Evolutionary conservation across 2,888 invertebrate species (phyloP).

Genomic region (Abrostola triplasia): DNA sequence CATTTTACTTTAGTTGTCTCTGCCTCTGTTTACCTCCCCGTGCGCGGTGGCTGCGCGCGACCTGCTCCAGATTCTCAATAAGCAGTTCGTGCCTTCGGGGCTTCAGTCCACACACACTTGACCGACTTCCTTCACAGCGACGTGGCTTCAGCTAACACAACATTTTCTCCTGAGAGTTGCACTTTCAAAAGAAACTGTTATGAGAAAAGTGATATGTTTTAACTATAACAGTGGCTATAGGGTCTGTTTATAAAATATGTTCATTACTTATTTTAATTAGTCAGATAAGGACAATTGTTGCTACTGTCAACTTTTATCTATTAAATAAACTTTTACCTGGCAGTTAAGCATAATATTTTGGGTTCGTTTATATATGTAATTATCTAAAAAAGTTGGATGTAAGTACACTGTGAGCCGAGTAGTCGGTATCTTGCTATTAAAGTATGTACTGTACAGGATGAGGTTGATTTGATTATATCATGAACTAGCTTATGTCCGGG

Average conservation of each 20-base stretch:
- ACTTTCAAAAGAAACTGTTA: slow-evolving; percentile 23
- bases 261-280: neutral
- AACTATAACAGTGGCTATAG: slow-evolving; percentile 2
- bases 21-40: slow-evolving; percentile 1
- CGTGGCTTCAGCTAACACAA: slow-evolving; percentile 14
- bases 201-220: slow-evolving; percentile 4
- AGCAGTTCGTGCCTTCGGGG: slow-evolving; percentile 48
- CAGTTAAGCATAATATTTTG: too few relatives aligned
- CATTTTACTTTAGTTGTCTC: too few relatives aligned
- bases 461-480: too few relatives aligned
- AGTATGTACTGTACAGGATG: too few relatives aligned
- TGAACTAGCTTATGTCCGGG: too few relatives aligned
- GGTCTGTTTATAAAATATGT: neutral
- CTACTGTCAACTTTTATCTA: neutral
- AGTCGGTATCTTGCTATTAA: too few relatives aligned
- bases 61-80: slow-evolving; percentile 45
- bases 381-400: too few relatives aligned
- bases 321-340: too few relatives aligned
- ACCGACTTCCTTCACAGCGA: slow-evolving; percentile 39
- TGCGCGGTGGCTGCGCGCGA: slow-evolving; percentile 5
- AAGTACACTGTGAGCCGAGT: too few relatives aligned
- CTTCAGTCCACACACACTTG: slow-evolving; percentile 41
- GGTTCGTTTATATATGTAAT: too few relatives aligned
- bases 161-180: slow-evolving; percentile 20
- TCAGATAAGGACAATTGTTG: neutral